A percentile compares a stretch with the other conserved stretches of the same genome.
phyloP scores from a whole-genome alignment of 2,888 invertebrate genomes.

The Pollenia griseotomentosa region DNA sequence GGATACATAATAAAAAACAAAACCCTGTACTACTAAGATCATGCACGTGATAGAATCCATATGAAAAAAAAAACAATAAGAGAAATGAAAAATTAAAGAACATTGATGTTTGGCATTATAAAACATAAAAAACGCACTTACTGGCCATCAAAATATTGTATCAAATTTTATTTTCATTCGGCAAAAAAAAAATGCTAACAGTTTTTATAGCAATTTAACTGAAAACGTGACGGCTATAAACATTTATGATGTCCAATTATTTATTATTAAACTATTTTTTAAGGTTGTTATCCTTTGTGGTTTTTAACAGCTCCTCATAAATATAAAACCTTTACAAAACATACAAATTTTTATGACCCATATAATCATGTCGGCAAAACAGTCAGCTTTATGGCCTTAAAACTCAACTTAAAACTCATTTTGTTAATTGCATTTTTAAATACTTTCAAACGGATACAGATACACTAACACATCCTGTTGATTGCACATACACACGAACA shows the following conservation, averaged over 20 bases:
- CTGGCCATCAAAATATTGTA: slow-evolving; percentile 44
- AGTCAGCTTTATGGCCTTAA: slow-evolving; percentile 38
- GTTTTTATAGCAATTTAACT: slow-evolving; percentile 47
- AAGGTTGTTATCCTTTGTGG: slow-evolving; percentile 30
- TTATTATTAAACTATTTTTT: slow-evolving; percentile 69
- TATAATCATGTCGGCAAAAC: slow-evolving; percentile 15
- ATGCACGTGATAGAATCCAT: slow-evolving; percentile 63
- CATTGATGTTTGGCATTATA: slow-evolving; percentile 12
- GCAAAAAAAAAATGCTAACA: not conserved
- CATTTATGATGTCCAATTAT: slow-evolving; percentile 70
- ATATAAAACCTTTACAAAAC: not conserved
- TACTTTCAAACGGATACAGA: slow-evolving; percentile 7
- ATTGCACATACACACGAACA: not conserved
- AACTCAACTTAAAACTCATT: slow-evolving; percentile 34
- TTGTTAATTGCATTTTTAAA: slow-evolving; percentile 69
- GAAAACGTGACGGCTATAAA: slow-evolving; percentile 68
- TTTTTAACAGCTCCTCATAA: not conserved
- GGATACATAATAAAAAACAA: slow-evolving; percentile 9
- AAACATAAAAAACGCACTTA: slow-evolving; percentile 34
- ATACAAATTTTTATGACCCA: slow-evolving; percentile 36
- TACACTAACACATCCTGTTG: not conserved
- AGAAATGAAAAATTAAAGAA: slow-evolving; percentile 48
- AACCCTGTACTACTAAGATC: not conserved
- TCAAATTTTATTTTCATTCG: slow-evolving; percentile 39
- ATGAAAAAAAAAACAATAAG: slow-evolving; percentile 48